A percentile compares a stretch with the other conserved stretches of the same genome.
Evolutionary conservation across 2,113 vertebrate genomes (phyloP).

Genomic region (Nestor notabilis): DNA sequence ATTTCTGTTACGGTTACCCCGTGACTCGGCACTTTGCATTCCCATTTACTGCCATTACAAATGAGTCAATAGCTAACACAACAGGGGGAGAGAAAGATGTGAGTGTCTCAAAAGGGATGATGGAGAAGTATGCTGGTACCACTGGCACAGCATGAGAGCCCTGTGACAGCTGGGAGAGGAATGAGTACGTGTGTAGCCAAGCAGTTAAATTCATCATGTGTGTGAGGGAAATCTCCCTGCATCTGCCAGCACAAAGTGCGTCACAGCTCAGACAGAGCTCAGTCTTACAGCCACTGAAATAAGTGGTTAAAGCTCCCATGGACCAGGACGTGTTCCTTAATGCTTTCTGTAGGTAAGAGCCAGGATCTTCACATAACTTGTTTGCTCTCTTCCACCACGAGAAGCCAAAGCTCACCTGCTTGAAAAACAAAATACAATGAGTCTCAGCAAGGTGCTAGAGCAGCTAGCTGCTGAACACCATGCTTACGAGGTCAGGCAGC

Average conservation of each 20-base stretch:
- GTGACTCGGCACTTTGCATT: background rate
- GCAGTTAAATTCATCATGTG: background rate
- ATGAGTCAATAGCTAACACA: background rate
- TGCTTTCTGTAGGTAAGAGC: background rate
- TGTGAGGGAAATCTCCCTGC: background rate
- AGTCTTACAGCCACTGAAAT: background rate
- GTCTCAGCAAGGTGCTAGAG: background rate
- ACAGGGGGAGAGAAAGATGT: background rate
- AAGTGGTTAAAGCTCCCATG: background rate
- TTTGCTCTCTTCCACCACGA: background rate
- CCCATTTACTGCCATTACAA: background rate
- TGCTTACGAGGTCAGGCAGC: background rate
- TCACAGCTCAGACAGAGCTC: background rate
- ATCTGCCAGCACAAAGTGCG: background rate
- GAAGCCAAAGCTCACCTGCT: background rate
- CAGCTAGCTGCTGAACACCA: background rate
- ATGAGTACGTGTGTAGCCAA: background rate
- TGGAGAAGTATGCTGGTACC: background rate
- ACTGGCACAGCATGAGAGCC: background rate
- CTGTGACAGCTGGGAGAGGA: slow-evolving; percentile 30
- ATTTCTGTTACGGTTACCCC: background rate
- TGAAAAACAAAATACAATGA: background rate
- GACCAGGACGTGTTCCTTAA: background rate
- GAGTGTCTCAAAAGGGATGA: fast-evolving
- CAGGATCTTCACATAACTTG: background rate